Evolutionary conservation across 2,888 invertebrate species (phyloP).

Genomic region (Epirrhoe tristata): DNA sequence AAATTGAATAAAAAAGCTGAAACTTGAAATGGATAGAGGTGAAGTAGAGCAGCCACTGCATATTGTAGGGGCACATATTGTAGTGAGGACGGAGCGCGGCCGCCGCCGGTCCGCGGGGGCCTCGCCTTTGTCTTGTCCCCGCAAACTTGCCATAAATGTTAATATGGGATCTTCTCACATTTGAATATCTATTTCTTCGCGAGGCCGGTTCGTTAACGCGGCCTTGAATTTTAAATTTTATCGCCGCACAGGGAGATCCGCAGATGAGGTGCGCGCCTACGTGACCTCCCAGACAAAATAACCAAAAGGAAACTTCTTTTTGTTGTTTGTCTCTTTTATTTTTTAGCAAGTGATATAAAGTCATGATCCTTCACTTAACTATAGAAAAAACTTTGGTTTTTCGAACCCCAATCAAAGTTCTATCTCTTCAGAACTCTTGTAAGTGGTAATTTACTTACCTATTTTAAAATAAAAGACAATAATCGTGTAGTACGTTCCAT

Average conservation of each 20-base stretch:
- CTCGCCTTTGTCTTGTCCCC: slow-evolving; percentile 80
- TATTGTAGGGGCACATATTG: slow-evolving; percentile 60
- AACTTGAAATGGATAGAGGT: slow-evolving; percentile 30
- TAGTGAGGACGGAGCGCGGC: slow-evolving; percentile 37
- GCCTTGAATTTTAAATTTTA: slow-evolving; percentile 86
- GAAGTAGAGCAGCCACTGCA: slow-evolving; percentile 51
- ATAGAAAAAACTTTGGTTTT: slow-evolving; percentile 2
- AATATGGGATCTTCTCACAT: slow-evolving; percentile 85
- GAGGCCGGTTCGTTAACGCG: slow-evolving; percentile 85
- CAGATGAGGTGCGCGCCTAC: slow-evolving; percentile 84
- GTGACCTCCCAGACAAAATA: slow-evolving; percentile 80
- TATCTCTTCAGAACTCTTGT: neutral
- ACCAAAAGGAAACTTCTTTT: slow-evolving; percentile 71
- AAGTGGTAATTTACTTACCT: no score
- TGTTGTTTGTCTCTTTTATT: slow-evolving; percentile 72
- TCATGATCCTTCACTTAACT: slow-evolving; percentile 47
- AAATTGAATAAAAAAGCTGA: slow-evolving; percentile 29
- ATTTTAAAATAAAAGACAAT: no score
- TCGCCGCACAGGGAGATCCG: slow-evolving; percentile 77
- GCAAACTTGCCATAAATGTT: slow-evolving; percentile 86
- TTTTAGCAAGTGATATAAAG: slow-evolving; percentile 59
- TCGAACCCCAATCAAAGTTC: neutral
- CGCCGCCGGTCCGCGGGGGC: slow-evolving; percentile 59
- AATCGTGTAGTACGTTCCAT: no score
- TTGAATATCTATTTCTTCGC: slow-evolving; percentile 86